Base-by-base conservation (phyloP, 2,888 invertebrate genomes). In the Alcis repandata region DNA sequence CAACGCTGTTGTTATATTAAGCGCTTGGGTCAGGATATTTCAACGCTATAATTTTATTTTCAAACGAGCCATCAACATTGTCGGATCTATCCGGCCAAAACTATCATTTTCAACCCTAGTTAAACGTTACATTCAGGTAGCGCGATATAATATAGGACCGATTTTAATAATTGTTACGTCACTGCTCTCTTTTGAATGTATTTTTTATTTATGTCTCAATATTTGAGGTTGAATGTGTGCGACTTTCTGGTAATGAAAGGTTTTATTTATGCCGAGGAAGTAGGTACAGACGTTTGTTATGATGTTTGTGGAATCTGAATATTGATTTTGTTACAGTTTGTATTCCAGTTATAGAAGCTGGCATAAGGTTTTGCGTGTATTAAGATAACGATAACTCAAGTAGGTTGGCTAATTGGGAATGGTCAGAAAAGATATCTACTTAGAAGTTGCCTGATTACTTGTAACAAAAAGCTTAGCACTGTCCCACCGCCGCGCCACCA, bases 191-290 rank as follows among this genome's bases (percentile, higher is more conserved):
- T 54, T 59, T 59, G 36, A 56, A 59, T 20, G 43, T 63, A 63
- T 49, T 59, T 64, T 54, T 48, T 64, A 64, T 64, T 59, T 56
- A 64, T 64, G 64, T 64, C 59, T 64, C 43, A 48, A 64, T 64
- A 64, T 64, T 56, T 33, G 43, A 40, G 41, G 63, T 46, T 52
- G 49, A 43, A 56, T 49, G 32, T 19, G 38, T 13, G 20, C 33
- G 19, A 11, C 52, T 11, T 27, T 27, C 11, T 36, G 33, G 45
- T 36, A 56, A 54, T 54, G 43, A 43, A 56, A 43, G 11, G 27
- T 20, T 45, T 33, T 36, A 56, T 45, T 45, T 45, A 13, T 43
- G 15, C 15, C 7, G 9, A 15, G 17, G 19, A 2, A 43, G 17
- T 3, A 13, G n/a, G 38, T 40, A 15, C 4, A 22, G 9, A 40